Base-by-base conservation (phyloP, 2,888 invertebrate species). In the Parnassius mnemosyne region DNA sequence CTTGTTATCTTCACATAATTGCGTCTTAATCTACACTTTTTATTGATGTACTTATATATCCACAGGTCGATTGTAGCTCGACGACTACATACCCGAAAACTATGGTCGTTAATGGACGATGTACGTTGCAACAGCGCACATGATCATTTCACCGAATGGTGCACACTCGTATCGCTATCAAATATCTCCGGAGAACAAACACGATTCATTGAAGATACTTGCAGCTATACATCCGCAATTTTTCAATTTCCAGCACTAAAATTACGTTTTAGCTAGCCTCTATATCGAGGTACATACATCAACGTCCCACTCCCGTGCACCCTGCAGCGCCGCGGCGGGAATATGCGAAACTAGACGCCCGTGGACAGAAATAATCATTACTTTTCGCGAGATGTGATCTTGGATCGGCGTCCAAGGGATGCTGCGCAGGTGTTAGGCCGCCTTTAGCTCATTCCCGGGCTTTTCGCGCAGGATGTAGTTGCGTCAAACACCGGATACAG, bases 301-400 rank as follows among this genome's bases (percentile, higher is more conserved):
- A 79, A 72, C 76, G 75, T 79, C 79, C 76, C 71, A 78, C 77
- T 80, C 80, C 81, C 80, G 83, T 67, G 66, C 66, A 65, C 66
- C 69, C 76, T 71, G 75, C 77, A 86, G 87, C 89, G 89, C 89
- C 78, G 73, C 81, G 66, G 72, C 85, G 91, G 87, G 84, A 84
- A 78, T 84, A 82, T 83, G 87, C 78, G 82, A 85, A 85, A 90
- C 88, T 86, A 87, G 70, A 69, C 78, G 79, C 73, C 81, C 81
- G 81, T 82, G 85, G 87, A 90, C 91, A 87, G 83, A 91, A 92
- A 92, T 92, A 92, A 92, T 92, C 92, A 90, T 92, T 92, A 92
- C 88, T 92, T 92, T 89, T 87, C 86, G 84, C 84, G 85, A 89
- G 91, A 91, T 90, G 89, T 87, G 89, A 89, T 89, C 89, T 89